phyloP scores from a whole-genome alignment of 2,888 invertebrate species.

The Eupithecia dodoneata region DNA sequence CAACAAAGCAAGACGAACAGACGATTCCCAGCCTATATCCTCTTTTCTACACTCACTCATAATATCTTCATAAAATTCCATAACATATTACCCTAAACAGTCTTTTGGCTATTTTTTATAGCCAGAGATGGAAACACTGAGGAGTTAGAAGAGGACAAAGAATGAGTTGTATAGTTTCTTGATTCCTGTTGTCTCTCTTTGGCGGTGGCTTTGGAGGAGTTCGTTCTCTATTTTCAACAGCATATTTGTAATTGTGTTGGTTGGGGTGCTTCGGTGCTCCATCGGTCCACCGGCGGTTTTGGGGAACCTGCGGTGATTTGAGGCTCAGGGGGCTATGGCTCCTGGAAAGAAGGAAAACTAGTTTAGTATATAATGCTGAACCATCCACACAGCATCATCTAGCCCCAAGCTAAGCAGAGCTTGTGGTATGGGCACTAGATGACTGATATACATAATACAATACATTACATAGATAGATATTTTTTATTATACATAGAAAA shows the following conservation, averaged over 20 bases:
- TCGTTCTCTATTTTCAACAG: constrained; percentile 89
- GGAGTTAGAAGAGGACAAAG: constrained; percentile 91
- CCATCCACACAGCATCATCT: too few species aligned
- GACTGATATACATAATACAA: too few species aligned
- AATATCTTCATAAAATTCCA: constrained; percentile 67
- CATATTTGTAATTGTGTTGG: constrained; percentile 79
- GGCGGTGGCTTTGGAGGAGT: constrained; percentile 91
- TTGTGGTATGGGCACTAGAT: too few species aligned
- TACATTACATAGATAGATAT: too few species aligned
- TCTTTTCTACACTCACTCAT: constrained; percentile 75
- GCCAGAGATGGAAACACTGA: not conserved
- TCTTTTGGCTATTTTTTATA: constrained; percentile 18
- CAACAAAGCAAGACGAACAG: constrained; percentile 67
- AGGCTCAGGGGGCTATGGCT: constrained; percentile 69
- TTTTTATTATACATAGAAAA: too few species aligned
- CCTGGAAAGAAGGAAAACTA: constrained; percentile 58
- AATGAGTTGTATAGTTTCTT: constrained; percentile 94
- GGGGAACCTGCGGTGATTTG: constrained; percentile 54
- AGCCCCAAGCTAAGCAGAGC: too few species aligned
- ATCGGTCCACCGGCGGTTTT: constrained; percentile 53
- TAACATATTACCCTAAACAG: constrained; percentile 54
- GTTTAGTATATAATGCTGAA: not conserved
- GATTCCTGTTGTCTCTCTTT: constrained; percentile 92
- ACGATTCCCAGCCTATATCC: constrained; percentile 74
- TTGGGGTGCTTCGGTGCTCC: constrained; percentile 30